phyloP scores from a whole-genome alignment of 1,140 invertebrate genomes.

The Zaprionus vittiger region DNA sequence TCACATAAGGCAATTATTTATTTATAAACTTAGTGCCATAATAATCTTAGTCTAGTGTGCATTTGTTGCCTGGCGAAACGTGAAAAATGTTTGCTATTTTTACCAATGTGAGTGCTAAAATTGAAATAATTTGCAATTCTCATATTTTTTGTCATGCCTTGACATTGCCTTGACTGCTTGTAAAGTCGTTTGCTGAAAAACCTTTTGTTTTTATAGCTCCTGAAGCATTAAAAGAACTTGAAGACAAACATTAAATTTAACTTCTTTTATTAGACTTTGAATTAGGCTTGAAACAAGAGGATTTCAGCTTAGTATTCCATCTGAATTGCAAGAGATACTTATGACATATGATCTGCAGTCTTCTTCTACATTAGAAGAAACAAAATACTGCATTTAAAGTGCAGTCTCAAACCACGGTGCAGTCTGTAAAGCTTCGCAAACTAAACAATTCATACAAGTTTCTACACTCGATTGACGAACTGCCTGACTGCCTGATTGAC shows the following conservation, averaged over 20 bases:
- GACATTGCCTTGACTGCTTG: background rate
- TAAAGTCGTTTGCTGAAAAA: background rate
- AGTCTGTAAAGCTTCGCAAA: background rate
- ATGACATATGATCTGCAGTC: no score
- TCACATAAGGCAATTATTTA: constrained; percentile 50
- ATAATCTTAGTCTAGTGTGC: constrained; percentile 30
- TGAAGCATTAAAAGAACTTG: background rate
- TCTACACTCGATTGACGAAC: constrained; percentile 4
- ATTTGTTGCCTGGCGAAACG: constrained; percentile 30
- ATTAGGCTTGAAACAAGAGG: background rate
- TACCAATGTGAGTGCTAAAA: background rate
- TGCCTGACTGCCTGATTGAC: background rate
- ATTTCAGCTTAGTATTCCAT: background rate
- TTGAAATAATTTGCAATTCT: background rate
- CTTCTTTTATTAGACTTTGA: no score
- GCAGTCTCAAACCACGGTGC: background rate
- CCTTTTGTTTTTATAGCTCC: background rate
- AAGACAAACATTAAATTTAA: background rate
- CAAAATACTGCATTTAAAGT: background rate
- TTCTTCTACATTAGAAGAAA: no score
- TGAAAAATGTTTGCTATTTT: constrained; percentile 27
- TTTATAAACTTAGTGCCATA: constrained; percentile 51
- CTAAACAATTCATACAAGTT: background rate
- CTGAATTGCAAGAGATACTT: background rate
- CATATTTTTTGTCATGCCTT: constrained; percentile 11